A percentile compares a stretch with the other conserved stretches of the same genome.
Conservation (phyloP, 2,797 vertebrate species). For the Chelidonichthys spinosus region DNA sequence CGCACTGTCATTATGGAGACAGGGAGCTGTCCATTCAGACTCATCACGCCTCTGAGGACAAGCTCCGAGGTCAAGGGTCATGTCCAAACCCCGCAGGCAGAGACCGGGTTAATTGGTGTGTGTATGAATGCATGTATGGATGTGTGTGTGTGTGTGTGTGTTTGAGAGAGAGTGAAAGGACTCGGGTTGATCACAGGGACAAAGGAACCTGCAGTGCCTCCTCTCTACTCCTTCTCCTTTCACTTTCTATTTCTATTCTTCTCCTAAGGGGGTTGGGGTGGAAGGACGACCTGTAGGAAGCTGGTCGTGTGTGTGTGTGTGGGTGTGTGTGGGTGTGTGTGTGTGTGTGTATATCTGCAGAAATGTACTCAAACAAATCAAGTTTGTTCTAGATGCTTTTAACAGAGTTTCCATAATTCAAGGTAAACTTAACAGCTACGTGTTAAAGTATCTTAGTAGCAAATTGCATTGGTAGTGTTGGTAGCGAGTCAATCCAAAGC, state of each 20-base stretch:
- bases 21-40: constrained; percentile 49
- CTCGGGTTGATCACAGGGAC: constrained; percentile 47
- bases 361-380: background rate
- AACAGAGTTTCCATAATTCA: too few relatives aligned
- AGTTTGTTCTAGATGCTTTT: background rate
- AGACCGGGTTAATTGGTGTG: constrained; percentile 62
- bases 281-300: constrained; percentile 19
- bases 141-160: constrained; percentile 23
- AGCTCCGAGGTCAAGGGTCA: constrained; percentile 61
- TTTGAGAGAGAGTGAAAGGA: constrained; percentile 38
- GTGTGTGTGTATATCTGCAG: background rate
- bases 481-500: too few relatives aligned
- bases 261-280: constrained; percentile 11
- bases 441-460: too few relatives aligned
- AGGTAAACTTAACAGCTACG: too few relatives aligned
- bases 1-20: constrained; percentile 38
- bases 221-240: constrained; percentile 38
- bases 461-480: too few relatives aligned
- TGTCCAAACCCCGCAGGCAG: constrained; percentile 53
- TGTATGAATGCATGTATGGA: constrained; percentile 20
- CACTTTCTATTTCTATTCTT: constrained; percentile 45
- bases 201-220: constrained; percentile 46
- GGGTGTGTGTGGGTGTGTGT: constrained; percentile 13
- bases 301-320: background rate
- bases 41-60: constrained; percentile 32